phyloP scores from a whole-genome alignment of 2,113 vertebrate species.

The Marmota monax region DNA sequence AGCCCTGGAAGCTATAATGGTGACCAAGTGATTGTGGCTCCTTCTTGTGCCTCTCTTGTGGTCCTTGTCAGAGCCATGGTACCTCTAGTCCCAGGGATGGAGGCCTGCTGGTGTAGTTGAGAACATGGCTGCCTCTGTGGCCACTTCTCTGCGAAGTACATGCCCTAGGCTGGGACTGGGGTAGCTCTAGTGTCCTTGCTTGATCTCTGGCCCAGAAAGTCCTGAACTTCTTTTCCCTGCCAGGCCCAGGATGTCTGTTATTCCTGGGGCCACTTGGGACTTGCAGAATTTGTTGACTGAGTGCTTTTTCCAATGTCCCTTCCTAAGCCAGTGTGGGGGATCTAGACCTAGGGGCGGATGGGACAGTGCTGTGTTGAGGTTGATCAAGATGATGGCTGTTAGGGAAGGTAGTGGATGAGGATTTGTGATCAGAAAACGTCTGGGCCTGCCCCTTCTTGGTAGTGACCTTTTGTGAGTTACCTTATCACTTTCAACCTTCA shows the following conservation, averaged over 20 bases:
- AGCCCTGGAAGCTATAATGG: neutral
- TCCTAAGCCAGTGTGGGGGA: neutral
- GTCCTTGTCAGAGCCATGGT: neutral
- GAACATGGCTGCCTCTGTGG: neutral
- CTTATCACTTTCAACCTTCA: neutral
- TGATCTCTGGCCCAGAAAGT: neutral
- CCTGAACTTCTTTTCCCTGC: neutral
- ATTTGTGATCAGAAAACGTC: neutral
- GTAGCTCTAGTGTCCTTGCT: neutral
- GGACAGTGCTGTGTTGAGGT: neutral
- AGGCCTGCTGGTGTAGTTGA: neutral
- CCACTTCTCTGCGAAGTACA: neutral
- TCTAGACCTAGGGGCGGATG: neutral
- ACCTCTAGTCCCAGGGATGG: neutral
- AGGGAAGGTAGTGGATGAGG: neutral
- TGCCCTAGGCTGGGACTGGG: neutral
- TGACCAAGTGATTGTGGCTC: accelerated
- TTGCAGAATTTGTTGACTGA: neutral
- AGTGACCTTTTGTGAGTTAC: neutral
- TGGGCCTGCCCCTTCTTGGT: neutral
- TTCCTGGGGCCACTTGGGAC: neutral
- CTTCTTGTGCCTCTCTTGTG: neutral
- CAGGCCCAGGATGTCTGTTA: neutral
- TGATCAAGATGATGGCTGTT: neutral
- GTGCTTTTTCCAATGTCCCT: too few species aligned